Conservation (phyloP, 2,797 vertebrate species). For the Sebastiscus albofasciatus region DNA sequence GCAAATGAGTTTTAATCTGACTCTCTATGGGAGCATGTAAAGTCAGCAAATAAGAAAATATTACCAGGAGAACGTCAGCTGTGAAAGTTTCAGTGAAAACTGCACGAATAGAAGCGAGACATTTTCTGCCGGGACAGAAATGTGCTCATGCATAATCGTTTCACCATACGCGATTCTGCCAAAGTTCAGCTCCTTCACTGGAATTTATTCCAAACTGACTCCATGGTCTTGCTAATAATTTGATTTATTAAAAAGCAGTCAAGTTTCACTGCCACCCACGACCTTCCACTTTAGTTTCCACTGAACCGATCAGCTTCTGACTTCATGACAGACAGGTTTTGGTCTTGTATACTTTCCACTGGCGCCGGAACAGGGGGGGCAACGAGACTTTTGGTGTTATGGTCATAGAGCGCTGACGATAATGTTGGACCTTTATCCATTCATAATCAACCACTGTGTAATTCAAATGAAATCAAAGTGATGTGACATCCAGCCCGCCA, state of each 20-base stretch:
- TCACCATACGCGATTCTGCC: background rate
- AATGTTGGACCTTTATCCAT: no score
- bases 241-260: background rate
- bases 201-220: background rate
- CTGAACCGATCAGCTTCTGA: background rate
- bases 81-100: background rate
- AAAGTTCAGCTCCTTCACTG: background rate
- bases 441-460: no score
- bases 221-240: background rate
- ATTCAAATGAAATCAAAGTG: no score
- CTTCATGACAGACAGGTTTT: no score
- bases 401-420: no score
- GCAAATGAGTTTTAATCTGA: rapidly evolving
- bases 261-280: background rate
- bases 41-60: background rate
- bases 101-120: background rate
- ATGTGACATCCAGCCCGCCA: no score
- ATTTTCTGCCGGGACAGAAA: background rate
- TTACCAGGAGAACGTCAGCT: background rate
- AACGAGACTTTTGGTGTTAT: no score
- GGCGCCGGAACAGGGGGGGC: no score
- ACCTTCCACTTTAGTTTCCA: no score
- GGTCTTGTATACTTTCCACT: no score
- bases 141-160: background rate
- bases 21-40: background rate